Evolutionary conservation across 2,113 vertebrate species (phyloP).

Genomic region (Galemys pyrenaicus): DNA sequence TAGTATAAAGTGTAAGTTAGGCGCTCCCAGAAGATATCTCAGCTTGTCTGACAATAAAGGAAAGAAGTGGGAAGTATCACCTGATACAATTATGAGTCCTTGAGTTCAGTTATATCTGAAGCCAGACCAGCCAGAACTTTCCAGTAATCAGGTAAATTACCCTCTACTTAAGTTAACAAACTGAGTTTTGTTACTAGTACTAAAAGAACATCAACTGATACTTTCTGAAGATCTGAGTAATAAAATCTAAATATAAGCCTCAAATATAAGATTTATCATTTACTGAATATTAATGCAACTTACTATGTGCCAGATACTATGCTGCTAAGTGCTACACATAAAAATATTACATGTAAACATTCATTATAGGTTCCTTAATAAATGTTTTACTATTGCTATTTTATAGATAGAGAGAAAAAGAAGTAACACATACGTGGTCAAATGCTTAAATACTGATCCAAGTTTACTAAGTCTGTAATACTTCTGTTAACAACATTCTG

Average conservation of each 20-base stretch:
- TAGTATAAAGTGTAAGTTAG: neutral
- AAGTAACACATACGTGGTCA: neutral
- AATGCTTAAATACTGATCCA: neutral
- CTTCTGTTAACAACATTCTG: neutral
- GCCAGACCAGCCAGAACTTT: neutral
- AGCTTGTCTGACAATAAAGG: neutral
- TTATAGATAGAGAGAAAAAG: neutral
- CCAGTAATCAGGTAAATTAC: neutral
- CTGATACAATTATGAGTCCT: neutral
- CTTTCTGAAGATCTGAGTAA: neutral
- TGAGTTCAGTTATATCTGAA: neutral
- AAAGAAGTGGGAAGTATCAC: neutral
- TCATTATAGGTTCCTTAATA: neutral
- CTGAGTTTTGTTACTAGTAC: neutral
- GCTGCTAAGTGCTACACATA: neutral
- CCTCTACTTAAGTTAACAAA: slow-evolving; percentile 12
- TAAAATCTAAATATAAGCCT: neutral
- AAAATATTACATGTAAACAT: neutral
- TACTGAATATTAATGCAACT: neutral
- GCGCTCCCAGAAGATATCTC: neutral
- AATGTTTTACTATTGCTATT: neutral
- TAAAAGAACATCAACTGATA: neutral
- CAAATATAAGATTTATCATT: neutral
- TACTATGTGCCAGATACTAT: neutral
- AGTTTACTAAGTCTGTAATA: neutral